Base-by-base conservation (phyloP, 2,888 invertebrate species). In the Erebia ligea region DNA sequence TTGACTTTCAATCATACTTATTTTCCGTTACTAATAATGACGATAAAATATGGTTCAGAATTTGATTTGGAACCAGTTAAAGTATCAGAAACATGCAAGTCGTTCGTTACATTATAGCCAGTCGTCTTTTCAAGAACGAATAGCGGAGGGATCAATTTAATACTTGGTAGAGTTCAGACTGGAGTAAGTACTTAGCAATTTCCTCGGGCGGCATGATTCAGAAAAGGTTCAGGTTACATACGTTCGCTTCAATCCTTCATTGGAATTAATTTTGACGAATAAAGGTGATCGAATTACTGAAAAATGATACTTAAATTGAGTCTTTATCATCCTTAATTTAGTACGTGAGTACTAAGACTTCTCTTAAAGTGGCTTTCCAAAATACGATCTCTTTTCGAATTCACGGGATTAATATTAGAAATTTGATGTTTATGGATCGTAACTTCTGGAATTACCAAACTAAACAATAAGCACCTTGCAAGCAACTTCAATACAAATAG, bases 211-310 rank as follows among this genome's bases (percentile, higher is more conserved):
- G 63, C 19, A 72, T 72, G 59, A 72, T 70, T 70, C 63, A 69
- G 67, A 70, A 67, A 25, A 61, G 72, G 45, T 64, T 70, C 72
- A 57, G 65, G 63, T 72, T 67, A 69, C 69, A 67, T 45, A 57
- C 48, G 56, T 59, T 62, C 56, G 19, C 48, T 70, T 64, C 63
- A 70, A 72, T 67, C 59, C 54, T 67, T 58, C 42, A 65, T 64
- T 69, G 61, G 59, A 54, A 67, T 58, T 61, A 67, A 73, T 67
- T 67, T 70, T 15, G 40, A 65, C 58, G 64, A 58, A 67, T 54
- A 67, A 70, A 64, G 58, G 70, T 67, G 67, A 72, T 61, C 64
- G 42, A 59, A 19, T 64, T 54, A 54, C 64, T 54, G 64, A 64
- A 64, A 64, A 40, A 34, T 40, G 54, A 64, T 54, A 64, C 19